Evolutionary conservation across 2,797 vertebrate species (phyloP).

Genomic region (Enteromius mattozi): DNA sequence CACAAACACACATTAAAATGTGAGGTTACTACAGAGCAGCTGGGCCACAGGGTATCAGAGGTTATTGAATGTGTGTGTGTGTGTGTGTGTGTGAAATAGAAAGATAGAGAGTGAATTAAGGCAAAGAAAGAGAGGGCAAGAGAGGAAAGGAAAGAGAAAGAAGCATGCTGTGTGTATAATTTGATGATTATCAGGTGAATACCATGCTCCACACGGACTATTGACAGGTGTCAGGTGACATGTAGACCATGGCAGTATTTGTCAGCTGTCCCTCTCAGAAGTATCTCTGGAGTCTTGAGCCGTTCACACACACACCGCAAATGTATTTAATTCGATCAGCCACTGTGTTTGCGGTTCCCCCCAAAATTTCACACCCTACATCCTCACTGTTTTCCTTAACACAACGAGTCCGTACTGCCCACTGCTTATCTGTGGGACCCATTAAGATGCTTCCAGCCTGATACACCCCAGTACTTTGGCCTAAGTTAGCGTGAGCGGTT

Average conservation of each 20-base stretch:
- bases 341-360: neutral
- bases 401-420: neutral
- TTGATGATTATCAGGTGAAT: slow-evolving; percentile 82
- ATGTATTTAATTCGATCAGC: slow-evolving; percentile 32
- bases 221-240: slow-evolving; percentile 84
- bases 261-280: slow-evolving; percentile 79
- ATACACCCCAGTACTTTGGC: slow-evolving; percentile 35
- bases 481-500: slow-evolving; percentile 37
- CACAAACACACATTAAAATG: slow-evolving; percentile 72
- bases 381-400: slow-evolving; percentile 15
- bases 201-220: slow-evolving; percentile 68
- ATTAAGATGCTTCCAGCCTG: slow-evolving; percentile 32
- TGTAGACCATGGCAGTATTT: slow-evolving; percentile 77
- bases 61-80: slow-evolving; percentile 68
- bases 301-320: slow-evolving; percentile 56
- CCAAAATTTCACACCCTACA: slow-evolving; percentile 1
- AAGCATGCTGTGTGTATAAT: slow-evolving; percentile 84
- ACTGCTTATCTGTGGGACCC: slow-evolving; percentile 2
- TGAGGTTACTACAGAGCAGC: slow-evolving; percentile 93
- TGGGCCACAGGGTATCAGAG: slow-evolving; percentile 84
- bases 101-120: slow-evolving; percentile 23
- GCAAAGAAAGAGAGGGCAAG: slow-evolving; percentile 19
- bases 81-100: slow-evolving; percentile 22
- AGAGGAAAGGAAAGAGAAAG: slow-evolving; percentile 61
- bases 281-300: slow-evolving; percentile 72